Base-by-base conservation (phyloP, 2,797 vertebrate genomes). In the Paguma larvata region DNA sequence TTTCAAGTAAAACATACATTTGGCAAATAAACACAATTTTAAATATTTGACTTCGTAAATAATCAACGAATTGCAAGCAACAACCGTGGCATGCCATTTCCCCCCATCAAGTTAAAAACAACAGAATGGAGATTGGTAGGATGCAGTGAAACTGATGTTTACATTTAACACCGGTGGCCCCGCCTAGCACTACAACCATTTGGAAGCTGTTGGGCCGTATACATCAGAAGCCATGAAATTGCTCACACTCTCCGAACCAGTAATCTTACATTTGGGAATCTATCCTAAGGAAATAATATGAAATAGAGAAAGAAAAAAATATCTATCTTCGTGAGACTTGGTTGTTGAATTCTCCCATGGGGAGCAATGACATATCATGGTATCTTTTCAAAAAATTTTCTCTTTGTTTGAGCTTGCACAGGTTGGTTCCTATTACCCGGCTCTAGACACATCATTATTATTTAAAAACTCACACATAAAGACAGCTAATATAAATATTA, bases 221-320 rank as follows among this genome's bases (percentile, higher is more conserved):
- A 2, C 46, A 41, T 73, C 84, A 93, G 85, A 12, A 92, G 41
- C 67, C 53, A 21, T 32, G 84, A 94, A 95, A 82, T 46, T 89
- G 48, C 72, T 96, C 93, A 93, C 44, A 85, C 9, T 82, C 67
- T 88, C 94, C 91, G 48, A 82, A 80, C 15, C 53, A 93, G 59
- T 63, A 46, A 86, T 44, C 75, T 87, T 41, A 77, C 9, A 78
- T 84, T 87, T 73, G 65, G 80, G 67, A 87, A 90, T 90, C 87
- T 86, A 78, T 48, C 90, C 90, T 92, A 85, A 73, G 67, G 82
- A 94, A 92, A 95, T 80, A 90, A n/a, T 63, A 91, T 30, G n/a
- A 93, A 91, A 91, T 41, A 95, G 53, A 46, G 18, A 75, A 91
- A 68, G 34, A 62, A 44, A 53, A 83, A 73, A 13, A 70, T 8